These are phyloP conservation scores for Zygothrica quintamaculata DNA, from an alignment of 2,888 invertebrate species.

Conservation along the genomic window DNA sequence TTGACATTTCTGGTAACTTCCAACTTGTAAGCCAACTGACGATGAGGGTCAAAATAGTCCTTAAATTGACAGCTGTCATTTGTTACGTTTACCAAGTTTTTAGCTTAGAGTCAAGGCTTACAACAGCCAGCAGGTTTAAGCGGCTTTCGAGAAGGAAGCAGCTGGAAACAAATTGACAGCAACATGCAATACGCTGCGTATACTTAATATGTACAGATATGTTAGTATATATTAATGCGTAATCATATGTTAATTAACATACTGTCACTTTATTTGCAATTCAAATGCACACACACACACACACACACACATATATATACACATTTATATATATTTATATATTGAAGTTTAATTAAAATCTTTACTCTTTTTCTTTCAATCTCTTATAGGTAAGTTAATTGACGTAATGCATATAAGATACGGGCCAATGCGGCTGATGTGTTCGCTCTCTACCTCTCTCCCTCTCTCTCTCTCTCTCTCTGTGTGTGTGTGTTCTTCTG, in stretches of 20 bases:
- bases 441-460: too few relatives aligned
- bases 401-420: constrained; percentile 59
- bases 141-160: too few relatives aligned
- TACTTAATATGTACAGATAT: constrained; percentile 60
- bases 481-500: not conserved
- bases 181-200: constrained; percentile 46
- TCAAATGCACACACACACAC: too few relatives aligned
- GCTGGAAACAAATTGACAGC: not conserved
- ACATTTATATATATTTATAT: too few relatives aligned
- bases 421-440: constrained; percentile 7
- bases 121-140: not conserved
- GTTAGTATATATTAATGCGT: too few relatives aligned
- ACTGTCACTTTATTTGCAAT: constrained; percentile 1
- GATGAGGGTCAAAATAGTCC: not conserved
- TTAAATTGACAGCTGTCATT: not conserved
- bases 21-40: too few relatives aligned
- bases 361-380: constrained; percentile 27
- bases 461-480: too few relatives aligned
- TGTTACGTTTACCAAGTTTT: not conserved
- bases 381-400: constrained; percentile 78
- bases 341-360: not conserved
- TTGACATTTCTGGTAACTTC: constrained; percentile 36
- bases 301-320: too few relatives aligned
- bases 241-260: not conserved
- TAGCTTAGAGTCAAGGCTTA: too few relatives aligned